phyloP scores from a whole-genome alignment of 1,140 invertebrate species.

The Whitmania pigra region DNA sequence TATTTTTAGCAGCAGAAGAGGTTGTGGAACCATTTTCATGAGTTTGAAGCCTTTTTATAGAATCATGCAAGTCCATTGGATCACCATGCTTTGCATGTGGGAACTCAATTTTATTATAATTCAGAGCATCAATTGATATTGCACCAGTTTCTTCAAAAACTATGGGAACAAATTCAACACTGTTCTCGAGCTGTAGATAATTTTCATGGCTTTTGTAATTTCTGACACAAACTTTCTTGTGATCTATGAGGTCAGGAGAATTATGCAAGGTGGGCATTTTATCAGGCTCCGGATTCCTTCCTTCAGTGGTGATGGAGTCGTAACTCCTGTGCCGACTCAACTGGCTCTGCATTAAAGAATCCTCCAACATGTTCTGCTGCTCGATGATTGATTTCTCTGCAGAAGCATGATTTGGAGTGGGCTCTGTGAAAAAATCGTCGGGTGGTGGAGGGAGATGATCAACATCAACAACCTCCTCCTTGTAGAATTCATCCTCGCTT shows the following conservation, averaged over 20 bases:
- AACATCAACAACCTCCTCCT: conserved; percentile 16
- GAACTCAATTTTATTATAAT: neutral
- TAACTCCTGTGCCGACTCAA: neutral
- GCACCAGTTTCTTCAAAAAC: conserved; percentile 7
- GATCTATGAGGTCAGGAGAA: neutral
- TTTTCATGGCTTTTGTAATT: conserved; percentile 41
- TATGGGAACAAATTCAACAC: neutral
- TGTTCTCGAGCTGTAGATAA: conserved; percentile 31
- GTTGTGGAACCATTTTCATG: neutral
- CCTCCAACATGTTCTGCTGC: neutral
- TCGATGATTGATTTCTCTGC: neutral
- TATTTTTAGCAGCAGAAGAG: neutral
- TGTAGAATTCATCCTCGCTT: conserved; percentile 21
- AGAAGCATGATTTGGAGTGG: neutral
- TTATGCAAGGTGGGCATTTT: neutral
- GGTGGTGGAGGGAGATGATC: conserved; percentile 23
- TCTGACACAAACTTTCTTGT: conserved; percentile 28
- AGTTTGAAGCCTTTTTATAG: neutral
- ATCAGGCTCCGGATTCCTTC: neutral
- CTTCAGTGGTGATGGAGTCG: neutral
- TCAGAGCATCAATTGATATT: neutral
- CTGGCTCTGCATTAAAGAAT: neutral
- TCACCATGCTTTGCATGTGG: neutral
- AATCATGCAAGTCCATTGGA: neutral
- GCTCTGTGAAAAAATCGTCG: conserved; percentile 18